phyloP scores from a whole-genome alignment of 2,113 vertebrate genomes.

The Bos javanicus region DNA sequence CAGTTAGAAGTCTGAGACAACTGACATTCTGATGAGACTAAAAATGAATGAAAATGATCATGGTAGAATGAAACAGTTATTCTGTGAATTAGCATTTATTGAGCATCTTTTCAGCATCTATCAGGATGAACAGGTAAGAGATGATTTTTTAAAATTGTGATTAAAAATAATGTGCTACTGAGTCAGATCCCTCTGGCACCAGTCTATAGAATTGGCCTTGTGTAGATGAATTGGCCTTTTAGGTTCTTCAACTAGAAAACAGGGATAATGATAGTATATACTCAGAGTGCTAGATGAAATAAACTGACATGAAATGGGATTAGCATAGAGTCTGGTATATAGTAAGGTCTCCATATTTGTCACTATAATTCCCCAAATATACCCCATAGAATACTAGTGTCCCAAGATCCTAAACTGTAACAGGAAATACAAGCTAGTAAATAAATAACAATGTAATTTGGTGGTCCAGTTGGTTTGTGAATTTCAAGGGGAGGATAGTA shows the following conservation, averaged over 20 bases:
- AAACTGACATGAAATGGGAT: background rate
- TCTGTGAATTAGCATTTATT: background rate
- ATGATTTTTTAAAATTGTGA: background rate
- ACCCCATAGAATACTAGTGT: background rate
- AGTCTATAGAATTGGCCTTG: background rate
- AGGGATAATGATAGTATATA: background rate
- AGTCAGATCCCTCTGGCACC: background rate
- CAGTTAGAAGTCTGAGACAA: background rate
- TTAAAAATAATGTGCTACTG: background rate
- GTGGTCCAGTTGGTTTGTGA: background rate
- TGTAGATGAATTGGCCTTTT: background rate
- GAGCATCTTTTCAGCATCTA: background rate
- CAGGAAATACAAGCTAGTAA: background rate
- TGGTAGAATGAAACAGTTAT: background rate
- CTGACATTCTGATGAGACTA: slow-evolving; percentile 28
- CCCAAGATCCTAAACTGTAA: background rate
- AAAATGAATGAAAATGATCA: slow-evolving; percentile 21
- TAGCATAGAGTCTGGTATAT: background rate
- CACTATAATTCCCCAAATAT: background rate
- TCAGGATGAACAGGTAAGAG: background rate
- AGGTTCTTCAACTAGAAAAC: background rate
- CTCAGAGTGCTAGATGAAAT: background rate
- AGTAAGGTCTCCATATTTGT: background rate
- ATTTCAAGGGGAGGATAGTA: background rate
- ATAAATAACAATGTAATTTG: background rate